Percentiles rank a stretch among this genome's conserved stretches.
Evolutionary conservation across 2,888 invertebrate genomes (phyloP).

Genomic region (Caenorhabditis parvicauda): DNA sequence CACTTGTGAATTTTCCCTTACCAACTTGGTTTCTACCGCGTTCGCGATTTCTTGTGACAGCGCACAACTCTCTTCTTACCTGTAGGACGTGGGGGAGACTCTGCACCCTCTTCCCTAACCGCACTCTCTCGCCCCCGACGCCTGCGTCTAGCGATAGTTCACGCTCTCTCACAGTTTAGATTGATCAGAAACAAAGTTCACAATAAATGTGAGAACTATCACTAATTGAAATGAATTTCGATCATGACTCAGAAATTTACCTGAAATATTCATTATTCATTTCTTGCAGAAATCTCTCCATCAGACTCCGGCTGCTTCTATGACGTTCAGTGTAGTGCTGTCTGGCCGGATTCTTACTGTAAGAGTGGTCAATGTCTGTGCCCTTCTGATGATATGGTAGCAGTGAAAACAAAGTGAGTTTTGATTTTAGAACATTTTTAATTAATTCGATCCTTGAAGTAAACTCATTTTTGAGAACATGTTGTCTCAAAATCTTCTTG

Average conservation of each 20-base stretch:
- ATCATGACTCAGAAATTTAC: too few relatives aligned
- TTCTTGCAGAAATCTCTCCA: slow-evolving; percentile 41
- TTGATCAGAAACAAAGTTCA: too few relatives aligned
- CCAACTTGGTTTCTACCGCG: too few relatives aligned
- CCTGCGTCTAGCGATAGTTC: too few relatives aligned
- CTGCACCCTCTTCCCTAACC: too few relatives aligned
- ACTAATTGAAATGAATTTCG: too few relatives aligned
- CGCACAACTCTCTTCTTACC: too few relatives aligned
- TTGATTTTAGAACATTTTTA: neutral
- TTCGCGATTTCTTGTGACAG: too few relatives aligned
- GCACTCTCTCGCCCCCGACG: too few relatives aligned
- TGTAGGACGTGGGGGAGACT: too few relatives aligned
- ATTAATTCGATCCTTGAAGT: neutral
- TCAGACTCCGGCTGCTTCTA: slow-evolving; percentile 45
- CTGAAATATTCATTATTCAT: neutral
- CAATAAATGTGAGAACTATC: too few relatives aligned
- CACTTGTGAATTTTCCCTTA: neutral
- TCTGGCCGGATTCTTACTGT: slow-evolving; percentile 48
- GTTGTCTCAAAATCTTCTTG: neutral
- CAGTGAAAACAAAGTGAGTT: slow-evolving; percentile 41
- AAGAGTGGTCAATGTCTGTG: slow-evolving; percentile 41
- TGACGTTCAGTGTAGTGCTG: slow-evolving; percentile 44
- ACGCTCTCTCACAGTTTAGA: too few relatives aligned
- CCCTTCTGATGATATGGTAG: slow-evolving; percentile 45
- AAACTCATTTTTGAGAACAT: neutral